Base-by-base conservation (phyloP, 2,888 invertebrate genomes). In the Fragum sueziense region DNA sequence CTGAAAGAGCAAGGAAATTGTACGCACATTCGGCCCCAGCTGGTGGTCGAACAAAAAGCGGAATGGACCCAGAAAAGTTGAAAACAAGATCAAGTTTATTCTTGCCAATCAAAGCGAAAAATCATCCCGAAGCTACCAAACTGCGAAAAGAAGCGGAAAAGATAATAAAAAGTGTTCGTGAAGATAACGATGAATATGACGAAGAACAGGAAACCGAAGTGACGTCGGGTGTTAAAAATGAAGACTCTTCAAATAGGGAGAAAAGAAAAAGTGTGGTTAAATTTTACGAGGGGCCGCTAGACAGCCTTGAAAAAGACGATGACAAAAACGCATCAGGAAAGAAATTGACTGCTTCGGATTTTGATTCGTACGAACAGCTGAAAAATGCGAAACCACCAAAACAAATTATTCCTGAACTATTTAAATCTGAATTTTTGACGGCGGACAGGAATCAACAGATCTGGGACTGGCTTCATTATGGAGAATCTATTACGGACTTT, bases 381-480 rank as follows among this genome's bases (percentile, higher is more conserved):
- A 88, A 83, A 70, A 80, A 76, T 17, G 73, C 86, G 14, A 87
- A 86, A 79, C 87, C 88, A 4, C 88, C 88, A 31, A 88, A 88
- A 69, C 77, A 80, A 20, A 11, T 65, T 0, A 87, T 89, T 37
- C 88, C 89, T 0, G 85, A 82, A 1, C 33, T 69, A 27, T 83
- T 88, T 22, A 81, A 82, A 67, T 90, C 90, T 20, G 84, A 86
- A 37, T 87, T 74, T 79, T 80, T 91, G 47, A 83, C 82, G 20
- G 67, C 73, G 1, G 86, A 87, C 9, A 80, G 85, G 65, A 90
- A 87, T 68, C 89, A 90, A 61, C 80, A 85, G 29, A 89, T 91
- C 6, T 91, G 91, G 91, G 88, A 90, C n/a, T 91, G 91, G 91
- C 74, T 91, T 14, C 90, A 90, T 59, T 79, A 86, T 47, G 90